Conservation (phyloP, 2,797 vertebrate species). For the Halcyon chelicuti region DNA sequence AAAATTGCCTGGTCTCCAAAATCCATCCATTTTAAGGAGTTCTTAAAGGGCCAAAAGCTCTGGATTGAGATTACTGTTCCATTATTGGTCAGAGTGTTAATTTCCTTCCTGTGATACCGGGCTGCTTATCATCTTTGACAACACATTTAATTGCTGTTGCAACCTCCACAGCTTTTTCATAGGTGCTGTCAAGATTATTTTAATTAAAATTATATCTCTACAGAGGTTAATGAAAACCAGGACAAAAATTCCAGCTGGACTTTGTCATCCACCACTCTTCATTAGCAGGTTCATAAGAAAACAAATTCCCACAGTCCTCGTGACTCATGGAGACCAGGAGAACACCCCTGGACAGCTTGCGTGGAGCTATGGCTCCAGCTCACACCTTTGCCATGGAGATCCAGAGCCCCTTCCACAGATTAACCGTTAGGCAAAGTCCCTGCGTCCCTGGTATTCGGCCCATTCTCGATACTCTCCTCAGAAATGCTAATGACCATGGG, state of each 20-base stretch:
- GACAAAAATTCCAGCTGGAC: not conserved
- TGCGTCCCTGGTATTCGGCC: not conserved
- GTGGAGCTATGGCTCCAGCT: fast-evolving
- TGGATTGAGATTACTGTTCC: slow-evolving; percentile 53
- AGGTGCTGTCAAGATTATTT: slow-evolving; percentile 44
- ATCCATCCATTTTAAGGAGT: slow-evolving; percentile 28
- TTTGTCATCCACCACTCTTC: not conserved
- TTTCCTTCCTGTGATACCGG: slow-evolving; percentile 43
- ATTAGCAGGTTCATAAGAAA: not conserved
- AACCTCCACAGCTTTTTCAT: slow-evolving; percentile 24
- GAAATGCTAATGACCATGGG: not conserved
- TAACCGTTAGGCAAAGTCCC: not conserved
- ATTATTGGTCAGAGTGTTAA: slow-evolving; percentile 36
- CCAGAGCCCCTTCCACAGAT: not conserved
- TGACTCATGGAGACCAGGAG: not conserved
- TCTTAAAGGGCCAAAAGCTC: not conserved
- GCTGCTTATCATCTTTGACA: slow-evolving; percentile 60
- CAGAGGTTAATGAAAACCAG: slow-evolving; percentile 47
- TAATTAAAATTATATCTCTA: slow-evolving; percentile 43
- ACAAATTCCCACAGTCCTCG: not conserved
- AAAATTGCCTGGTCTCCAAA: slow-evolving; percentile 37
- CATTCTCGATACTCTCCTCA: not conserved
- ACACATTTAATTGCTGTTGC: slow-evolving; percentile 49
- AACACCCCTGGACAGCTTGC: not conserved
- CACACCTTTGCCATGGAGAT: not conserved